Conservation (phyloP, 1,140 invertebrate species). For the Gonioctena quinquepunctata region DNA sequence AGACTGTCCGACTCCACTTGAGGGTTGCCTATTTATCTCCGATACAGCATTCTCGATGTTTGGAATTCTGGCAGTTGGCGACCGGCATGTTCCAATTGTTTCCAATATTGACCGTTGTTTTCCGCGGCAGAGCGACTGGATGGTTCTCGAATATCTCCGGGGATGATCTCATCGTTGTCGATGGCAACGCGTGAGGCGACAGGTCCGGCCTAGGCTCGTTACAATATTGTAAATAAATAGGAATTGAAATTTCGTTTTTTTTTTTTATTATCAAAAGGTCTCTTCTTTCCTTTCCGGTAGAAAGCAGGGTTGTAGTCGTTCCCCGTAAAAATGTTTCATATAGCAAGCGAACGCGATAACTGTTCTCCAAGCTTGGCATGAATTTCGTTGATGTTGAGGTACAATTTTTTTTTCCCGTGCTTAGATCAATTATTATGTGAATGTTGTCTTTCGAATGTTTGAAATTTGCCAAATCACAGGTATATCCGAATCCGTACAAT, state of each 20-base stretch:
- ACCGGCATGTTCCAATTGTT: too few species aligned
- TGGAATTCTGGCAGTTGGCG: too few species aligned
- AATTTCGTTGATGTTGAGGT: slow-evolving; percentile 30
- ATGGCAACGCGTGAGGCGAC: too few species aligned
- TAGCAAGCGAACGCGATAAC: slow-evolving; percentile 26
- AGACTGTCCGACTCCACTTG: too few species aligned
- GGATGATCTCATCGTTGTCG: too few species aligned
- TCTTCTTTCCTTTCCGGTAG: slow-evolving; percentile 1
- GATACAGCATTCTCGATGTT: too few species aligned
- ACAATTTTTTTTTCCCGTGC: slow-evolving; percentile 27
- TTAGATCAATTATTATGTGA: slow-evolving; percentile 29
- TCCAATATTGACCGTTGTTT: too few species aligned
- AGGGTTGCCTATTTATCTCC: too few species aligned
- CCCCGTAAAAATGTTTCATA: slow-evolving; percentile 15
- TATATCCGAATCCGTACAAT: slow-evolving; percentile 40
- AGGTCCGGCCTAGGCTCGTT: too few species aligned
- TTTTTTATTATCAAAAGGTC: background rate
- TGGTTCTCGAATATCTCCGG: too few species aligned
- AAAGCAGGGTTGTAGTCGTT: background rate
- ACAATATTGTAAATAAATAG: too few species aligned
- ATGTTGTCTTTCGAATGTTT: slow-evolving; percentile 27
- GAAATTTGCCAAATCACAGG: slow-evolving; percentile 36
- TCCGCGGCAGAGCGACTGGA: too few species aligned
- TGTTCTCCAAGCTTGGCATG: slow-evolving; percentile 30
- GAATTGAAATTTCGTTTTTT: background rate